These are phyloP conservation scores for Eupeodes luniger DNA, from an alignment of 2,888 invertebrate genomes.

Conservation along the genomic window DNA sequence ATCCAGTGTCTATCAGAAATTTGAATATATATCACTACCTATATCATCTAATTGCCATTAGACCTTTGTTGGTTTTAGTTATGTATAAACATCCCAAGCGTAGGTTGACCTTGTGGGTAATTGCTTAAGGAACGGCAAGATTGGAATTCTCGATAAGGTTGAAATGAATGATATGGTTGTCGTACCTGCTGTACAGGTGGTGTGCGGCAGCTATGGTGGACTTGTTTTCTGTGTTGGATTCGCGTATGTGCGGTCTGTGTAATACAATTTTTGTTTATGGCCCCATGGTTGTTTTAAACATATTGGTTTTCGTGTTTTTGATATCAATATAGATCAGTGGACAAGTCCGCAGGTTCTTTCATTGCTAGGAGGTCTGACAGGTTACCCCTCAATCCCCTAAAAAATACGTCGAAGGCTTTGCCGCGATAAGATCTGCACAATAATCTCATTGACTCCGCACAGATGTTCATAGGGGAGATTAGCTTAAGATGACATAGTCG, in stretches of 20 bases:
- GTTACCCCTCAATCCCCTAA: conserved; percentile 13
- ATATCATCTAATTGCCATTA: no score
- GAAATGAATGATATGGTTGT: background rate
- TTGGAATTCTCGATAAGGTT: conserved; percentile 5
- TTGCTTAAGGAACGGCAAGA: background rate
- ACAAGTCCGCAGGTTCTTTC: conserved; percentile 13
- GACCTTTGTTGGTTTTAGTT: background rate
- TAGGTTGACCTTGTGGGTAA: background rate
- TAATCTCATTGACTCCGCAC: background rate
- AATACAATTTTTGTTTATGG: background rate
- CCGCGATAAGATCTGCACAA: background rate
- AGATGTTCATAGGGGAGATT: no score
- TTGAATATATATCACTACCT: conserved; percentile 20
- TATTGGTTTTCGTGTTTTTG: conserved; percentile 15
- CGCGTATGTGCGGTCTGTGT: background rate
- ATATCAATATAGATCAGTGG: background rate
- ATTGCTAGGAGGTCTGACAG: conserved; percentile 13
- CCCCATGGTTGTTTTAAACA: background rate
- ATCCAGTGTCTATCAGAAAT: conserved; percentile 33
- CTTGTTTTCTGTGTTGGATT: background rate
- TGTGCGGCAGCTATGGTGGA: background rate
- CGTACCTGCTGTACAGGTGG: background rate
- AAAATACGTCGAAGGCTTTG: background rate
- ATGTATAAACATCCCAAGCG: background rate
- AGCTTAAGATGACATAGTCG: no score